phyloP scores from a whole-genome alignment of 2,888 invertebrate species.

The Tryphoninae sp. region DNA sequence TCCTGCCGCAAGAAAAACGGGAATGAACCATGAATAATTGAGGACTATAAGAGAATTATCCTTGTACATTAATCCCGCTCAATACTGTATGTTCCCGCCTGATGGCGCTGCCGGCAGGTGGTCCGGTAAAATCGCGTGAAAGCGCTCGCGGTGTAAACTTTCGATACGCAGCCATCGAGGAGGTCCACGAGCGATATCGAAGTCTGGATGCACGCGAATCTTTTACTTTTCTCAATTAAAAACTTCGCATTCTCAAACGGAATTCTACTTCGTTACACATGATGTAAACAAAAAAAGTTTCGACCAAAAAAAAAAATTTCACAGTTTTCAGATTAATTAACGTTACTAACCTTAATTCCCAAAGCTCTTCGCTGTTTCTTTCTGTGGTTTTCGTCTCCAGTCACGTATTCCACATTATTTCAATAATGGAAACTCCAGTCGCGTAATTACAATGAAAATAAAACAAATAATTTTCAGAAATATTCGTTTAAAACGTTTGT shows the following conservation, averaged over 20 bases:
- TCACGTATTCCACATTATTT: not conserved
- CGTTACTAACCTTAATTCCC: not conserved
- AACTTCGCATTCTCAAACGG: conserved; percentile 19
- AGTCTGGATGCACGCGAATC: conserved; percentile 53
- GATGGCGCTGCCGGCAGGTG: conserved; percentile 56
- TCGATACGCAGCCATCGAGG: conserved; percentile 53
- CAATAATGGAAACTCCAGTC: not conserved
- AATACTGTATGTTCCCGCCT: not conserved
- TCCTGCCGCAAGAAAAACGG: not conserved
- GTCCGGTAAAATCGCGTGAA: conserved; percentile 61
- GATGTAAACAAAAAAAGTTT: not conserved
- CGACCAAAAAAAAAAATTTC: not conserved
- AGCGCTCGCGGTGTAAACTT: conserved; percentile 61
- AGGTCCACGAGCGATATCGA: conserved; percentile 45
- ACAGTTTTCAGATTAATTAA: not conserved
- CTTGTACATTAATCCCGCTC: conserved; percentile 20
- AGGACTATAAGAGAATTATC: conserved; percentile 46
- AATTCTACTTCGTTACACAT: not conserved
- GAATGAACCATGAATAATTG: conserved; percentile 51
- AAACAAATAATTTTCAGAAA: not conserved
- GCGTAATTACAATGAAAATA: not conserved
- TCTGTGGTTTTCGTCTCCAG: not conserved
- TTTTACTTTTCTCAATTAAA: conserved; percentile 25
- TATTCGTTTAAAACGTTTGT: not conserved
- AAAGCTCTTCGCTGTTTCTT: not conserved